Evolutionary conservation across 2,888 invertebrate genomes (phyloP).

Genomic region (Nomada ruficornis): DNA sequence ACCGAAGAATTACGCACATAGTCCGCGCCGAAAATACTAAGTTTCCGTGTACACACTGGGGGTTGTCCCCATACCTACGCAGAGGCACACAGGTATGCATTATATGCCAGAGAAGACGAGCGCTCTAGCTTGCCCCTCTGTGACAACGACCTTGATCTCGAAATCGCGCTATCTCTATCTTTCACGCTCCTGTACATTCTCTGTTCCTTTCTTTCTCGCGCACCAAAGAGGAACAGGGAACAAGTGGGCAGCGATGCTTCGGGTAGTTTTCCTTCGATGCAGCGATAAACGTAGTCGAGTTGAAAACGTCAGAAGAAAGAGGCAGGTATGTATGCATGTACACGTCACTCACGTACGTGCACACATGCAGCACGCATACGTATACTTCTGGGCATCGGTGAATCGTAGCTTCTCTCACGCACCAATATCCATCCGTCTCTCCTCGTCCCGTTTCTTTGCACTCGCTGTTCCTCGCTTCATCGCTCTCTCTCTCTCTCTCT

Average conservation of each 20-base stretch:
- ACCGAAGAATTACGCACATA: conserved; percentile 1
- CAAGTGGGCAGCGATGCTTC: conserved; percentile 12
- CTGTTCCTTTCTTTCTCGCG: neutral
- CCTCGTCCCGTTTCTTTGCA: conserved; percentile 12
- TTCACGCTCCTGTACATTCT: conserved; percentile 3
- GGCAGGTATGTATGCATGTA: neutral
- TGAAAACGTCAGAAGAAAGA: conserved; percentile 14
- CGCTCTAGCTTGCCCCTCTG: conserved; percentile 11
- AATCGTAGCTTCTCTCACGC: conserved; percentile 13
- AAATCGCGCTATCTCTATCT: conserved; percentile 47
- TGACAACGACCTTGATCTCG: conserved; percentile 70
- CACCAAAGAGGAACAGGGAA: neutral
- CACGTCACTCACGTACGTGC: neutral
- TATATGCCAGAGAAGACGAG: neutral
- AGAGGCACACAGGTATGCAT: neutral
- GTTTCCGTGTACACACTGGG: conserved; percentile 16
- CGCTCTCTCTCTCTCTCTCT: neutral
- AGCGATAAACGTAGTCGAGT: conserved; percentile 22
- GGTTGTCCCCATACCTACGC: too few relatives aligned
- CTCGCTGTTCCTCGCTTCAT: neutral
- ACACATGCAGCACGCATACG: neutral
- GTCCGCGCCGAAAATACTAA: conserved; percentile 10
- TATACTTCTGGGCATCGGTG: conserved; percentile 9
- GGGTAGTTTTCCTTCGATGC: conserved; percentile 48
- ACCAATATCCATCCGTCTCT: conserved; percentile 14